Conservation (phyloP, 2,888 invertebrate species). For the Harmothoe impar region DNA sequence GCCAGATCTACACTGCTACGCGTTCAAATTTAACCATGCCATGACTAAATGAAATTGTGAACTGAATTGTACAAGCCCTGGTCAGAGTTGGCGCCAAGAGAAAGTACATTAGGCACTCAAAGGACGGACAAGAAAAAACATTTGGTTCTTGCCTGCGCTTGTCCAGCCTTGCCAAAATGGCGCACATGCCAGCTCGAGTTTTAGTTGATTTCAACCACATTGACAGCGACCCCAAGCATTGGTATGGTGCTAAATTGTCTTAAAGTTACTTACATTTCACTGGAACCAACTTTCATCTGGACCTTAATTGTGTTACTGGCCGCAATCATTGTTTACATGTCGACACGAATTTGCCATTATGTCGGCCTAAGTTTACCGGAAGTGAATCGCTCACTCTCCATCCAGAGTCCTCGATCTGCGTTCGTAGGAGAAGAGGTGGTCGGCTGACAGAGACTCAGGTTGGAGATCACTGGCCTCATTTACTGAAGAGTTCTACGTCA, state of each 20-base stretch:
- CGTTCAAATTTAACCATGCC: neutral
- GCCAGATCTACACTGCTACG: neutral
- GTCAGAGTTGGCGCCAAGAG: neutral
- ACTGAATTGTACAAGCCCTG: neutral
- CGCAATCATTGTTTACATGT: neutral
- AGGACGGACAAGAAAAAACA: neutral
- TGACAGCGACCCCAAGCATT: neutral
- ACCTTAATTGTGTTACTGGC: neutral
- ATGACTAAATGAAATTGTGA: neutral
- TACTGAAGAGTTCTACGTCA: neutral
- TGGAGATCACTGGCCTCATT: neutral
- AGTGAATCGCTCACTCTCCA: neutral
- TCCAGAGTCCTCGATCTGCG: neutral
- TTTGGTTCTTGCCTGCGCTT: slow-evolving; percentile 13
- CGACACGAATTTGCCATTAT: slow-evolving; percentile 12
- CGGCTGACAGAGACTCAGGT: neutral
- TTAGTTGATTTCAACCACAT: neutral
- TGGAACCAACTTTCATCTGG: neutral
- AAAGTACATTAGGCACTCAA: neutral
- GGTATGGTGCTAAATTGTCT: neutral
- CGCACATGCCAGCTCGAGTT: neutral
- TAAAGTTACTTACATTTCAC: neutral
- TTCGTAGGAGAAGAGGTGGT: no score
- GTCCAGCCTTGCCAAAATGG: neutral
- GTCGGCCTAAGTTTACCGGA: slow-evolving; percentile 24